Percentiles rank a stretch among this genome's conserved stretches.
phyloP scores from a whole-genome alignment of 64 coral and sea anemone species.

The Actinia equina region DNA sequence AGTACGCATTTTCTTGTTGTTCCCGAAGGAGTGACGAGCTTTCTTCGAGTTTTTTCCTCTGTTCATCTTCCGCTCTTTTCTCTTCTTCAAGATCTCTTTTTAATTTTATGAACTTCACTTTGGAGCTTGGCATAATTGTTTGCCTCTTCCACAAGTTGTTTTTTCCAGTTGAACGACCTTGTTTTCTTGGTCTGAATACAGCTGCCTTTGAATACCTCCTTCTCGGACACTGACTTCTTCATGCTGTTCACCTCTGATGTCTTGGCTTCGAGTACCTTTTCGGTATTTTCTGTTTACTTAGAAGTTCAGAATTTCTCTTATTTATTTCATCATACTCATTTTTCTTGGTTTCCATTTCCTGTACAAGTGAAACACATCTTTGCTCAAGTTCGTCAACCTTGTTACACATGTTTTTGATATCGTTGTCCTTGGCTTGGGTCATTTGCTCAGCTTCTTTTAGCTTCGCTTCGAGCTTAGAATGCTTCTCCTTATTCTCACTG shows the following conservation, averaged over 20 bases:
- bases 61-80: conserved; percentile 44
- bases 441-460: conserved; percentile 29
- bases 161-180: conserved; percentile 44
- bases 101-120: conserved; percentile 44
- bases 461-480: conserved; percentile 11
- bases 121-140: conserved; percentile 39
- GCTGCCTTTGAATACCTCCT: conserved; percentile 44
- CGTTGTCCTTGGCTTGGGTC: background rate
- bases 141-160: conserved; percentile 34
- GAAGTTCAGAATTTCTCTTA: background rate
- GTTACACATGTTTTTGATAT: background rate
- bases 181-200: conserved; percentile 43
- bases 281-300: conserved; percentile 35
- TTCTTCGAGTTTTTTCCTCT: conserved; percentile 40
- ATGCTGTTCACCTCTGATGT: conserved; percentile 51
- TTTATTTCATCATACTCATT: background rate
- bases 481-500: conserved; percentile 45
- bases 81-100: conserved; percentile 40
- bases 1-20: conserved; percentile 31
- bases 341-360: background rate
- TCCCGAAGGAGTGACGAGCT: conserved; percentile 32
- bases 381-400: background rate
- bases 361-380: background rate
- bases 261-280: conserved; percentile 49
- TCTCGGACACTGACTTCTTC: conserved; percentile 45